Evolutionary conservation across 2,888 invertebrate genomes (phyloP), one percentile per base, ranked within the genome.

Genomic region (Napeogenes inachia): DNA sequence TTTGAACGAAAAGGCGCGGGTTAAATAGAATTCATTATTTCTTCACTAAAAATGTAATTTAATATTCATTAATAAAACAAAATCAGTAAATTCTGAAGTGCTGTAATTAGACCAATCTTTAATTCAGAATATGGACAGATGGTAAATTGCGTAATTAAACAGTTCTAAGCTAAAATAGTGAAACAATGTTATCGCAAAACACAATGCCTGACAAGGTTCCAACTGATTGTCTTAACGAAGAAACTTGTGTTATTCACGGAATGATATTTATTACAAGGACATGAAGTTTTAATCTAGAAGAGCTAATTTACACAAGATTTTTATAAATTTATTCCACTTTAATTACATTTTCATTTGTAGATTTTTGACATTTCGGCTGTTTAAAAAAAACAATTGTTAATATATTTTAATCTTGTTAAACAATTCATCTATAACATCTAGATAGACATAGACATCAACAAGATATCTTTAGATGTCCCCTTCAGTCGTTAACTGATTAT

Each of bases 181-280:
- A 61, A 65, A 68, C 65, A 63, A 65, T 67, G 65, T 67, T 68
- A 64, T 66, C 64, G 56, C 56, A 50, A 50, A 60, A 62, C 45
- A 59, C 60, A 68, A 66, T 57, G 57, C 63, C 30, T 57, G 63
- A 64, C 66, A 63, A 66, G 66, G 68, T 50, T 59, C 56, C 57
- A 46, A 45, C 47, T 57, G 59, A 61, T 61, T 63, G 59, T 57
- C 33, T 54, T 46, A 57, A 46, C 53, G 53, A 54, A 61, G 57
- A 57, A 53, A 57, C 56, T 45, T 21, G 57, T 54, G 21, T 46
- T 54, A 61, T 61, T 33, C 57, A 46, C 10, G 45, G 53, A 47
- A 61, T 56, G 45, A 57, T 61, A 61, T 61, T 61, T 57, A 47
- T 38, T 54, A 30, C 56, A 56, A 62, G 62, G 58, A 56, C 62